phyloP scores from a whole-genome alignment of 2,797 vertebrate genomes.

The Paedocypris micromegethes region DNA sequence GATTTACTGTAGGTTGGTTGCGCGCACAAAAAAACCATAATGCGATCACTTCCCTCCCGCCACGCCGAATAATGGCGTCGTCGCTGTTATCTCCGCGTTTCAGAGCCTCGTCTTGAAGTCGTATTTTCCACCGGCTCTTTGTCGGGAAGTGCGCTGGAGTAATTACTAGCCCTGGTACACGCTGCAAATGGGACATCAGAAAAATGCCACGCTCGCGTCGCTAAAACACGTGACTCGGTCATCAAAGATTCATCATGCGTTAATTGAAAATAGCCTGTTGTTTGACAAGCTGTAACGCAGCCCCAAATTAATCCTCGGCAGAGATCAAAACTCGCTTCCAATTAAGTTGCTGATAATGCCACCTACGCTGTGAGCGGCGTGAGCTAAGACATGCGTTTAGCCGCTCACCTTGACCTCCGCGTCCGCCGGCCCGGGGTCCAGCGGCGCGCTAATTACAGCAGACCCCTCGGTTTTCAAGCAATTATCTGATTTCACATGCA shows the following conservation, averaged over 20 bases:
- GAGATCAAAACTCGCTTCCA: slow-evolving; percentile 59
- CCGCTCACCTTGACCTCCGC: slow-evolving; percentile 57
- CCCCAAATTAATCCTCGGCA: slow-evolving; percentile 61
- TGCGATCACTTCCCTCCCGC: slow-evolving; percentile 37
- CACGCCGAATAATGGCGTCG: slow-evolving; percentile 40
- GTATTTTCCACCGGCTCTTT: slow-evolving; percentile 12
- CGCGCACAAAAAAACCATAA: slow-evolving; percentile 16
- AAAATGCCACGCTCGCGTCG: slow-evolving; percentile 13
- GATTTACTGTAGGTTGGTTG: background rate
- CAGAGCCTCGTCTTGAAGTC: slow-evolving; percentile 6
- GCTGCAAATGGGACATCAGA: slow-evolving; percentile 30
- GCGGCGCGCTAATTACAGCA: slow-evolving; percentile 59
- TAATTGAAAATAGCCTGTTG: slow-evolving; percentile 64
- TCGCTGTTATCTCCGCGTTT: slow-evolving; percentile 26
- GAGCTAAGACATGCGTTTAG: slow-evolving; percentile 46
- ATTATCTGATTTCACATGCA: slow-evolving; percentile 60
- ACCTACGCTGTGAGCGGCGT: slow-evolving; percentile 50
- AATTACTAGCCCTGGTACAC: slow-evolving; percentile 14
- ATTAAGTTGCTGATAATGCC: slow-evolving; percentile 64
- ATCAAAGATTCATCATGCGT: slow-evolving; percentile 37
- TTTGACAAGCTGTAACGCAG: slow-evolving; percentile 64
- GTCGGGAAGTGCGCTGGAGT: slow-evolving; percentile 19
- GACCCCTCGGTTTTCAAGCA: slow-evolving; percentile 44
- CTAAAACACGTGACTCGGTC: slow-evolving; percentile 19
- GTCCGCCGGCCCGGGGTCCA: slow-evolving; percentile 48